Percentiles rank a stretch among this genome's conserved stretches.
Conservation (phyloP, 2,888 invertebrate species). For the Andrena hattorfiana region DNA sequence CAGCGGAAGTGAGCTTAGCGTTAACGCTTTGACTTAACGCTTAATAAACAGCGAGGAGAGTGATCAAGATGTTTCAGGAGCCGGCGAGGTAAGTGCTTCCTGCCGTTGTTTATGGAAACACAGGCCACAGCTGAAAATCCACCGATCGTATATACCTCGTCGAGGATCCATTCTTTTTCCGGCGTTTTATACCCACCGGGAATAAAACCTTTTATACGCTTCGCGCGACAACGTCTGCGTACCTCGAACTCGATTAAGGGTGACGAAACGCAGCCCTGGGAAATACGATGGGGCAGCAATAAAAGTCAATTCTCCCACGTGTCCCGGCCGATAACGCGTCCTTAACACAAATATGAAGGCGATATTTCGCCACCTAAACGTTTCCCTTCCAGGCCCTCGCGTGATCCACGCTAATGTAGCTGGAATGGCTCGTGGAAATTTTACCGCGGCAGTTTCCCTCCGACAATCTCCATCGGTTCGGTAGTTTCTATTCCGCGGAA, state of each 20-base stretch:
- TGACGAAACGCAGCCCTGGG: conserved; percentile 26
- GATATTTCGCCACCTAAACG: neutral
- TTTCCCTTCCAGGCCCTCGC: neutral
- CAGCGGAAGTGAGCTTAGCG: neutral
- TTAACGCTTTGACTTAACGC: too few relatives aligned
- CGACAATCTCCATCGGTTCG: too few relatives aligned
- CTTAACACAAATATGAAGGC: conserved; percentile 2
- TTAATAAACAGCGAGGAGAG: neutral
- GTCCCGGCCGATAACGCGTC: conserved; percentile 7
- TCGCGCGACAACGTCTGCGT: conserved; percentile 6
- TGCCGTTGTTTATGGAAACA: conserved; percentile 4
- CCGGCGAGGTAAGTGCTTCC: neutral
- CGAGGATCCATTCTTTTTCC: conserved; percentile 6
- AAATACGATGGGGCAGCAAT: neutral
- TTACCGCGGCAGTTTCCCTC: too few relatives aligned
- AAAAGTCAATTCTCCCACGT: conserved; percentile 26
- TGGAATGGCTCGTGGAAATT: too few relatives aligned
- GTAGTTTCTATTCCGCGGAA: too few relatives aligned
- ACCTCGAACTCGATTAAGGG: conserved; percentile 9
- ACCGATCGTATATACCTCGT: conserved; percentile 16
- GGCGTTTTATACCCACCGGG: conserved; percentile 10
- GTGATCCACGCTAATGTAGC: too few relatives aligned
- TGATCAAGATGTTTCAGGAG: neutral
- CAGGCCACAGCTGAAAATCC: conserved; percentile 23
- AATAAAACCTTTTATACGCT: conserved; percentile 39